Conservation (phyloP, 2,888 invertebrate genomes). For the Xestia rhomboidea region DNA sequence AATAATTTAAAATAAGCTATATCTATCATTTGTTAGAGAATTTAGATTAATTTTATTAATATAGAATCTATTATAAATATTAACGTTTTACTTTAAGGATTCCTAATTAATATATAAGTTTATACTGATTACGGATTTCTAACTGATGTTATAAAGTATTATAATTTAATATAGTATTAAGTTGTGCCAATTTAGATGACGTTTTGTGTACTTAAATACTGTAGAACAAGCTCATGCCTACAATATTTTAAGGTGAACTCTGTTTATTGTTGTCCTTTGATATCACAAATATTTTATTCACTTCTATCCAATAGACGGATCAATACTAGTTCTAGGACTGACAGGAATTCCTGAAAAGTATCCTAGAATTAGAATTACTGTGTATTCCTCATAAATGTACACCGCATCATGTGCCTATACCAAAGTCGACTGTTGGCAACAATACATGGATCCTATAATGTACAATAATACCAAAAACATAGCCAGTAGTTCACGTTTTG, state of each 20-base stretch:
- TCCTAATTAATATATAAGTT: slow-evolving; percentile 67
- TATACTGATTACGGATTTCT: slow-evolving; percentile 64
- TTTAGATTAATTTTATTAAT: slow-evolving; percentile 65
- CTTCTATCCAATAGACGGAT: background rate
- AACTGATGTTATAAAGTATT: slow-evolving; percentile 65
- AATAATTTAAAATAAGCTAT: slow-evolving; percentile 45
- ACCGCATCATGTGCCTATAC: background rate
- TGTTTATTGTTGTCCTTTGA: slow-evolving; percentile 20
- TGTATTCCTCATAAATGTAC: background rate
- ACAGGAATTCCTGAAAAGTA: background rate
- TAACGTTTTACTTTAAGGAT: slow-evolving; percentile 65
- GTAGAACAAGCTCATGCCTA: slow-evolving; percentile 16
- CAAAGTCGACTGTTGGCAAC: background rate
- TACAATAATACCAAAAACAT: slow-evolving; percentile 3
- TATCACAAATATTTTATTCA: slow-evolving; percentile 19
- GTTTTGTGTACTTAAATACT: slow-evolving; percentile 60
- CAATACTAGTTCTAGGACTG: background rate
- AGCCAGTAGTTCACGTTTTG: background rate
- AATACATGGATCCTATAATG: slow-evolving; percentile 10
- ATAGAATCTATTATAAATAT: slow-evolving; percentile 59
- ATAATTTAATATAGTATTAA: slow-evolving; percentile 60
- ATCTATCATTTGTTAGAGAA: slow-evolving; percentile 61
- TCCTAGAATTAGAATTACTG: background rate
- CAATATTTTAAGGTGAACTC: background rate
- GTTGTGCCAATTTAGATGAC: slow-evolving; percentile 63